Conservation (phyloP, 2,888 invertebrate genomes). For the Keiferia lycopersicella region DNA sequence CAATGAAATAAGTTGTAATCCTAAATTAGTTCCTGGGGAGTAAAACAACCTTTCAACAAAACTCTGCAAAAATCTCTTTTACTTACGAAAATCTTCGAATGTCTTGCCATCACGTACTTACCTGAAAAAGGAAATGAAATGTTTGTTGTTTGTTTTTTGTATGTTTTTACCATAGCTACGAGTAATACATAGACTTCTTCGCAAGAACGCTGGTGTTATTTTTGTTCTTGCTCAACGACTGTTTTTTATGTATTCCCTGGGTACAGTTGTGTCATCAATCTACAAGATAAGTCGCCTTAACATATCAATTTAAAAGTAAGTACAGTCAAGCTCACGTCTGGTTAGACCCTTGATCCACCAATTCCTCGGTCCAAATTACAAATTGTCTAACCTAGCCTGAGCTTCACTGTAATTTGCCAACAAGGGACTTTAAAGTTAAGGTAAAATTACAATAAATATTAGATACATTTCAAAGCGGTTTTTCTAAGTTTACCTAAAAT, state of each 20-base stretch:
- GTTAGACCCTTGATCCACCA: too few species aligned
- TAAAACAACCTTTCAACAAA: background rate
- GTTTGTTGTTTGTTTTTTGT: background rate
- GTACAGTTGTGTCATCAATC: conserved; percentile 3
- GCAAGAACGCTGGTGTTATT: background rate
- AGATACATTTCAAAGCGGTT: too few species aligned
- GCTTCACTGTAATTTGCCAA: too few species aligned
- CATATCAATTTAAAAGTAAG: background rate
- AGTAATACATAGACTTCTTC: too few species aligned
- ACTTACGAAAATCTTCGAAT: conserved; percentile 4
- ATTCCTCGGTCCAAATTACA: too few species aligned
- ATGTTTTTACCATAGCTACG: too few species aligned
- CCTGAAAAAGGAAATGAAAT: conserved; percentile 1
- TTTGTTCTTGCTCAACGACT: background rate
- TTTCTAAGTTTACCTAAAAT: too few species aligned
- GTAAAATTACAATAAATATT: too few species aligned
- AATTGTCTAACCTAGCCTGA: too few species aligned
- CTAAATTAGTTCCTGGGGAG: background rate
- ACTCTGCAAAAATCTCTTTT: background rate
- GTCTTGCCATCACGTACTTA: conserved; percentile 6
- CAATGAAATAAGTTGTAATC: background rate
- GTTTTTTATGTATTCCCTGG: conserved; percentile 4
- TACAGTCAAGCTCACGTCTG: too few species aligned
- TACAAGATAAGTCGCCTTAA: background rate
- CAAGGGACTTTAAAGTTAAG: too few species aligned